Conservation (phyloP, 2,113 vertebrate genomes). For the Gopherus evgoodei region DNA sequence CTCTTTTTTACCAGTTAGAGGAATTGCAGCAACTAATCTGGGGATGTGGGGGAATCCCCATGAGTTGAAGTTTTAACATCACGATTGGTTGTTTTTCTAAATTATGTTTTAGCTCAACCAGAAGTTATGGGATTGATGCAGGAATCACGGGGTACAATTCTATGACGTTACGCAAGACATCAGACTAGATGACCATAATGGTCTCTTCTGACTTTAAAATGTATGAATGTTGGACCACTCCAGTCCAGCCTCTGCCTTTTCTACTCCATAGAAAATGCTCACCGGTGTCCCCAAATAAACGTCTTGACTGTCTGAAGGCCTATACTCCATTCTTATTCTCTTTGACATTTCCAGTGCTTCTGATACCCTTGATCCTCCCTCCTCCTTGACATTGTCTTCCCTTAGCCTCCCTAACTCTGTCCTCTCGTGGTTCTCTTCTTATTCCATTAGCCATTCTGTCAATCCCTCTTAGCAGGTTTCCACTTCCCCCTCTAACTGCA, state of each 20-base stretch:
- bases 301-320: background rate
- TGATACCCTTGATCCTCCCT: constrained; percentile 17
- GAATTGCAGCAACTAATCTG: too few species aligned
- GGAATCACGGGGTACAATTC: background rate
- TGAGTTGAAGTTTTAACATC: background rate
- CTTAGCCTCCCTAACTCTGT: background rate
- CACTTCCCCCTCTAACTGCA: too few species aligned
- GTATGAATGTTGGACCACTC: background rate
- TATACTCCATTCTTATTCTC: constrained; percentile 25
- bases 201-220: background rate
- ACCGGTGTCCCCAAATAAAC: background rate
- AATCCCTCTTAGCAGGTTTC: too few species aligned
- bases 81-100: fast-evolving
- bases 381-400: constrained; percentile 32
- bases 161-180: fast-evolving
- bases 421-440: background rate
- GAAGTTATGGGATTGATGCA: background rate
- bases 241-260: background rate
- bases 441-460: too few species aligned
- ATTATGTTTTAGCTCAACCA: background rate
- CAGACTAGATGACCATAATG: background rate
- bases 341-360: constrained; percentile 30
- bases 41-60: too few species aligned
- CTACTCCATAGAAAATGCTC: background rate
- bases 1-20: too few species aligned